A percentile compares a stretch with the other conserved stretches of the same genome.
phyloP scores from a whole-genome alignment of 2,797 vertebrate species.

The Aphelocoma californica region DNA sequence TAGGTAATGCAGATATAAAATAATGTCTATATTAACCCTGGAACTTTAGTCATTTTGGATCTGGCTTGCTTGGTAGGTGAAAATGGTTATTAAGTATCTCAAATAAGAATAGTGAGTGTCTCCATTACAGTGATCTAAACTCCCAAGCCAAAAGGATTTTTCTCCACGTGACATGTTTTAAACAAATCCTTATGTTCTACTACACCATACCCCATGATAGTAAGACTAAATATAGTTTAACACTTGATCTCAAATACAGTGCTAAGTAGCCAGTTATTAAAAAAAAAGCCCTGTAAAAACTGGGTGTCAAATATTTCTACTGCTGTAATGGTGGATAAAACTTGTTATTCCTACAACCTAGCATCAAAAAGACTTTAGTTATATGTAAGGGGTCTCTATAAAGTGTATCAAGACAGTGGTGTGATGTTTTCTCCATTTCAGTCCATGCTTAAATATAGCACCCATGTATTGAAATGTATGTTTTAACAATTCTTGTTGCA shows the following conservation, averaged over 20 bases:
- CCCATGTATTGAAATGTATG: neutral
- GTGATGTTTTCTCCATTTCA: neutral
- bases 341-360: neutral
- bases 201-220: neutral
- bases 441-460: neutral
- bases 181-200: neutral
- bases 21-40: neutral
- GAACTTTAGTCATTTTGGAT: neutral
- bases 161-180: neutral
- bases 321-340: neutral
- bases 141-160: neutral
- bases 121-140: neutral
- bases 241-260: neutral
- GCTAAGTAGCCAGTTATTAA: neutral
- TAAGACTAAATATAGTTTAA: neutral
- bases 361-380: neutral
- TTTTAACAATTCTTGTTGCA: neutral
- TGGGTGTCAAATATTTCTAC: neutral
- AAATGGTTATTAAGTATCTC: neutral
- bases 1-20: neutral
- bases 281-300: neutral
- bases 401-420: neutral
- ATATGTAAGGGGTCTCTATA: neutral
- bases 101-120: neutral
- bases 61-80: neutral